Conservation (phyloP, 2,113 vertebrate genomes). For the Mastomys natalensis region DNA sequence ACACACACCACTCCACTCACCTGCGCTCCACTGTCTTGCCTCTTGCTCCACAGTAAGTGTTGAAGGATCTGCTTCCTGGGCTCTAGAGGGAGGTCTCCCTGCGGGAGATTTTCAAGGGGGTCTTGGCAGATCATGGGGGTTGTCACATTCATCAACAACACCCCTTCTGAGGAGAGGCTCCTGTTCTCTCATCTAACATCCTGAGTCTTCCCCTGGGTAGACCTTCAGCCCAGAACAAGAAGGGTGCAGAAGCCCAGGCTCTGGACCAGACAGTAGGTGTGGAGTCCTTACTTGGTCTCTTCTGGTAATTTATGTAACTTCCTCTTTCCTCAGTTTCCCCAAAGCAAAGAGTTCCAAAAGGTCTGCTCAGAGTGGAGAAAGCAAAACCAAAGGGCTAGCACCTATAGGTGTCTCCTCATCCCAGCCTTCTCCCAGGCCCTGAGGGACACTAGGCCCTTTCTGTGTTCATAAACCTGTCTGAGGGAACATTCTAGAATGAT, state of each 20-base stretch:
- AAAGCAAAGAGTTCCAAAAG: not conserved
- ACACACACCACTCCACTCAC: no score
- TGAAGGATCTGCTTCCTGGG: no score
- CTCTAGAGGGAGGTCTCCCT: not conserved
- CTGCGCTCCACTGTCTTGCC: fast-evolving
- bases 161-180: no score
- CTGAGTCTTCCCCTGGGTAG: no score
- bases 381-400: not conserved
- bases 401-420: not conserved
- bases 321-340: not conserved
- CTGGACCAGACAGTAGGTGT: not conserved
- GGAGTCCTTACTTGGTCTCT: not conserved
- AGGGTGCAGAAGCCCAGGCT: no score
- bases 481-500: slow-evolving; percentile 31
- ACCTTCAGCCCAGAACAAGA: not conserved
- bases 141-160: not conserved
- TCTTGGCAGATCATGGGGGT: not conserved
- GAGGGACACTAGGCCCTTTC: not conserved
- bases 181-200: not conserved
- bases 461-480: slow-evolving; percentile 31
- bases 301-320: not conserved
- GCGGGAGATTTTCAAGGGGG: not conserved
- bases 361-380: not conserved
- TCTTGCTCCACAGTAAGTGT: no score
- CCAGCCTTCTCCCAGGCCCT: not conserved